Evolutionary conservation across 1,140 invertebrate species (phyloP).

Genomic region (Daktulosphaira vitifoliae): DNA sequence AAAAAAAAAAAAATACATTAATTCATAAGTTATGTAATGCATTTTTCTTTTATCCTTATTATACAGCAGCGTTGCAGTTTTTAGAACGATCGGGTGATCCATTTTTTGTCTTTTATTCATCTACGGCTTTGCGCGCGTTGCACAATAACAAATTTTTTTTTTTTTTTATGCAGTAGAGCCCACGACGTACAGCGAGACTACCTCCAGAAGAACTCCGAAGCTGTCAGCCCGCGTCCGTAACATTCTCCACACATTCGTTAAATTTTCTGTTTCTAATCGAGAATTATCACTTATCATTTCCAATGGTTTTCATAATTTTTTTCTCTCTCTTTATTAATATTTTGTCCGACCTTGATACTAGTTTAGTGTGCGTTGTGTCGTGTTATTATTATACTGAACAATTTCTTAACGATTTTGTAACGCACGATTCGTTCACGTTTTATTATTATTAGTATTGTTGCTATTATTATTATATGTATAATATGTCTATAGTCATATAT

Average conservation of each 20-base stretch:
- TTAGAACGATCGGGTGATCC: neutral
- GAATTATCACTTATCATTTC: constrained; percentile 7
- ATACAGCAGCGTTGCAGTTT: neutral
- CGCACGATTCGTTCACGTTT: constrained; percentile 33
- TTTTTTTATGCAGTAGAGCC: too few species aligned
- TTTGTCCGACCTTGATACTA: constrained; percentile 28
- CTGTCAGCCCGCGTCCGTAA: too few species aligned
- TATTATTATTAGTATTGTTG: constrained; percentile 23
- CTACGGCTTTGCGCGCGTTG: too few species aligned
- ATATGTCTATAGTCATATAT: too few species aligned
- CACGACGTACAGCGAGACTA: too few species aligned
- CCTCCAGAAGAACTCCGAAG: too few species aligned
- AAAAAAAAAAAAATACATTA: too few species aligned
- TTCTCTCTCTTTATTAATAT: neutral
- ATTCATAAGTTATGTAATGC: neutral
- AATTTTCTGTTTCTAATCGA: too few species aligned
- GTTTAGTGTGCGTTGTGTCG: neutral
- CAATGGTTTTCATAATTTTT: constrained; percentile 11
- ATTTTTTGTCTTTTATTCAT: too few species aligned
- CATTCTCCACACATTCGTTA: too few species aligned
- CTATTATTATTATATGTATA: constrained; percentile 1
- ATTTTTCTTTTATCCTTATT: neutral
- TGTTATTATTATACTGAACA: constrained; percentile 10
- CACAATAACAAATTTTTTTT: too few species aligned
- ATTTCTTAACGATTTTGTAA: constrained; percentile 31